Percentiles rank a stretch among this genome's conserved stretches.
Evolutionary conservation across 2,888 invertebrate species (phyloP).

Genomic region (Priocnemis perturbator): DNA sequence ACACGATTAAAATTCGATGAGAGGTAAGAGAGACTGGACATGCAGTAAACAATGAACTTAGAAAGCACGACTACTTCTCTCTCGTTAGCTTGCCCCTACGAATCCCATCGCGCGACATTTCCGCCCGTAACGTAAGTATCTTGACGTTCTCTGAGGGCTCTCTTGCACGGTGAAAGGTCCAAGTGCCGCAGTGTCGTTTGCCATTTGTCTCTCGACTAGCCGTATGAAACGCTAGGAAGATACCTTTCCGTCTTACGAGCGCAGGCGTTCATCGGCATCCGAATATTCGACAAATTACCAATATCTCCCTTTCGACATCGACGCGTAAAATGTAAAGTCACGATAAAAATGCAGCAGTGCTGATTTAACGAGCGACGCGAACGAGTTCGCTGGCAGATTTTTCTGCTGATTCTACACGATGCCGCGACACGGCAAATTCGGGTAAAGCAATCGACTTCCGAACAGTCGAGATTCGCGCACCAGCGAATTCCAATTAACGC

Average conservation of each 20-base stretch:
- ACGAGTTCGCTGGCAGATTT: too few species aligned
- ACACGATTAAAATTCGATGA: constrained; percentile 23
- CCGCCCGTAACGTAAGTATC: not conserved
- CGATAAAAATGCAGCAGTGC: too few species aligned
- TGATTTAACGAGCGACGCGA: too few species aligned
- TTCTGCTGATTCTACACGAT: too few species aligned
- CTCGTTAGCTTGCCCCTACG: constrained; percentile 23
- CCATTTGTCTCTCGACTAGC: not conserved
- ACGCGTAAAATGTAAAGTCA: too few species aligned
- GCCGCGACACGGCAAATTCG: too few species aligned
- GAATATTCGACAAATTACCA: too few species aligned
- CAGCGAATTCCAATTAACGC: constrained; percentile 5
- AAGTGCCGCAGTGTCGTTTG: not conserved
- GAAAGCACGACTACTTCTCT: constrained; percentile 44
- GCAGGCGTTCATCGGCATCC: too few species aligned
- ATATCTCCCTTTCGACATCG: too few species aligned
- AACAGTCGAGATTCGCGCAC: not conserved
- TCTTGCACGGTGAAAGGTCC: constrained; percentile 6
- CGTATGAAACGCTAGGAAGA: not conserved
- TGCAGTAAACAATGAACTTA: constrained; percentile 42
- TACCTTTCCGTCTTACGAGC: too few species aligned
- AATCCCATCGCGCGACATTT: constrained; percentile 9
- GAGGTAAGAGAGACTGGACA: constrained; percentile 18
- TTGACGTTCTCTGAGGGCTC: not conserved
- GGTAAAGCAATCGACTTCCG: too few species aligned